Conservation (phyloP, 2,113 vertebrate species). For the Perca flavescens region DNA sequence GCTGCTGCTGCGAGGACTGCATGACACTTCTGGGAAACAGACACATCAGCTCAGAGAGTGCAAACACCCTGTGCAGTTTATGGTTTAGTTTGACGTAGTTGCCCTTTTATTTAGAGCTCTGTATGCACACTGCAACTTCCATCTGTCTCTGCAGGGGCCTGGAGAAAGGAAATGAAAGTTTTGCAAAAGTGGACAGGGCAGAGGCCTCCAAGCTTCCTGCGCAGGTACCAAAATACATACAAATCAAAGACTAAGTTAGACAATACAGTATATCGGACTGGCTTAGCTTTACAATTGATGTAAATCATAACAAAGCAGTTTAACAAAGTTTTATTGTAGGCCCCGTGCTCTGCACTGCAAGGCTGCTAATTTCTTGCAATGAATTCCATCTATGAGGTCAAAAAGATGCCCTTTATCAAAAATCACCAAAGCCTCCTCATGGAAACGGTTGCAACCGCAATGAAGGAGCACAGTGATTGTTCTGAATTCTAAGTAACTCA, state of each 20-base stretch:
- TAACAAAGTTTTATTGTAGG: not conserved
- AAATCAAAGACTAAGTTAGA: not conserved
- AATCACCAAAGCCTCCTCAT: slow-evolving; percentile 10
- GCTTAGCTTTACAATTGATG: not conserved
- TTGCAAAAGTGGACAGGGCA: not conserved
- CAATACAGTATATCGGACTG: not conserved
- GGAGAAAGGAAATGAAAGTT: slow-evolving; percentile 47
- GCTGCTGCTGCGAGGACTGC: slow-evolving; percentile 6
- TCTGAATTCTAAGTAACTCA: not conserved
- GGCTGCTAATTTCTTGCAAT: not conserved
- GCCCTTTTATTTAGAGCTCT: slow-evolving; percentile 20
- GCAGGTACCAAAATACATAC: not conserved
- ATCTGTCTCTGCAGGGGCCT: slow-evolving; percentile 10
- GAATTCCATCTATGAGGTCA: not conserved
- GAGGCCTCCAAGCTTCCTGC: not conserved
- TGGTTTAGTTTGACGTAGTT: slow-evolving; percentile 62
- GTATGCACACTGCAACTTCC: slow-evolving; percentile 35
- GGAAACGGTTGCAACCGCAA: slow-evolving; percentile 40
- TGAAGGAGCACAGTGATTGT: not conserved
- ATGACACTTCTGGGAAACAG: slow-evolving; percentile 74
- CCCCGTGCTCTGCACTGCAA: not conserved
- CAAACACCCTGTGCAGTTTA: slow-evolving; percentile 40
- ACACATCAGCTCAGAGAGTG: slow-evolving; percentile 29
- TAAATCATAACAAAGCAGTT: not conserved
- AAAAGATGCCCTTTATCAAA: not conserved